These are phyloP conservation scores for Oreortyx pictus DNA, from an alignment of 2,797 vertebrate species.

Conservation along the genomic window DNA sequence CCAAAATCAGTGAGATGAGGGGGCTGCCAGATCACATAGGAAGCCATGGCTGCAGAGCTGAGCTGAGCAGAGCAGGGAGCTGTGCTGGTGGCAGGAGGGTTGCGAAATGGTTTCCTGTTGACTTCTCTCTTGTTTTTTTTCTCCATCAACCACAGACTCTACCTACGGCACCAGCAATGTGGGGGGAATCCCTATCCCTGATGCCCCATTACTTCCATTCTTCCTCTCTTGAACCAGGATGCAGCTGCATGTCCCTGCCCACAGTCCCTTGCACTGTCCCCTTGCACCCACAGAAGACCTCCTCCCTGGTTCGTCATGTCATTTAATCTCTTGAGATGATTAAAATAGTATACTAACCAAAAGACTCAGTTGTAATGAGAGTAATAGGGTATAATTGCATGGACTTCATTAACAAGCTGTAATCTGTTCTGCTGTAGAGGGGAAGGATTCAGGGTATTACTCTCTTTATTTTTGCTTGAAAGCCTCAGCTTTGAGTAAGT, in stretches of 20 bases:
- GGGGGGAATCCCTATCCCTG: too few relatives aligned
- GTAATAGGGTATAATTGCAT: neutral
- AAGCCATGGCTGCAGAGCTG: neutral
- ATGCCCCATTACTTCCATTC: rapidly evolving
- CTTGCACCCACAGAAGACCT: neutral
- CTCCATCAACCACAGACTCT: rapidly evolving
- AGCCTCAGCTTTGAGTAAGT: neutral
- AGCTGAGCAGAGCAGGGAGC: neutral
- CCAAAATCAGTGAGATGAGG: neutral
- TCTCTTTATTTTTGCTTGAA: neutral
- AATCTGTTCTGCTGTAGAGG: neutral
- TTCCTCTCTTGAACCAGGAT: neutral
- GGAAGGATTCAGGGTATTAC: neutral
- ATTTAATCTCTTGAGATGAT: neutral
- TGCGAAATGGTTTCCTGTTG: slow-evolving; percentile 61
- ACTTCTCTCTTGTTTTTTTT: neutral
- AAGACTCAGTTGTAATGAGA: neutral
- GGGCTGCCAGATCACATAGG: rapidly evolving
- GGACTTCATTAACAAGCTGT: neutral
- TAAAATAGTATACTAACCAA: neutral
- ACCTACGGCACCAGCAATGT: neutral
- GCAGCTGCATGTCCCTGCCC: rapidly evolving
- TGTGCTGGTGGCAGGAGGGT: neutral
- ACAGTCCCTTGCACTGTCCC: rapidly evolving
- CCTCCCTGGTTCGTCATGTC: neutral